A percentile compares a stretch with the other conserved stretches of the same genome.
Conservation (phyloP, 2,113 vertebrate genomes). For the Tyto alba region DNA sequence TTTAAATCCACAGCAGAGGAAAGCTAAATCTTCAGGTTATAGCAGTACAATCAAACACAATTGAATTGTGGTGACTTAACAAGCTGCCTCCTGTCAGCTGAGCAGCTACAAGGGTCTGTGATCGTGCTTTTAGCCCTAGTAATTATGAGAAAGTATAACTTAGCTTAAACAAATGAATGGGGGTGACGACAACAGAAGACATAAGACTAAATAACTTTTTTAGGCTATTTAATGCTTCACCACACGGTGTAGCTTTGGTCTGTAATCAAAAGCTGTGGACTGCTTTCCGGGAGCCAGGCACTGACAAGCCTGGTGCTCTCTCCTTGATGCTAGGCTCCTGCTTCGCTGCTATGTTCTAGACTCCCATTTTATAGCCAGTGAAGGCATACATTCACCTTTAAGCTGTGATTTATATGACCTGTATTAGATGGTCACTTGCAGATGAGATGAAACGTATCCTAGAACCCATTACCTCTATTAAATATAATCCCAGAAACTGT, state of each 20-base stretch:
- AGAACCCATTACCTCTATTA: neutral
- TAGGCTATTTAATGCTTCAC: neutral
- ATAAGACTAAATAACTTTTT: neutral
- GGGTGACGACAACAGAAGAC: neutral
- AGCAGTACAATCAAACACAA: constrained; percentile 12
- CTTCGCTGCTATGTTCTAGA: accelerated
- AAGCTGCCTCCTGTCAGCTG: constrained; percentile 24
- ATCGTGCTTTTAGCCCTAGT: neutral
- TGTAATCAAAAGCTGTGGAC: neutral
- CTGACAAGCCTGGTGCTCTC: neutral
- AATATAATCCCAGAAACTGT: neutral
- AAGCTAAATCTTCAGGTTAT: constrained; percentile 29
- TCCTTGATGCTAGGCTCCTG: neutral
- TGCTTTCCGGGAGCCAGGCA: neutral
- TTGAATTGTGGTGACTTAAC: constrained; percentile 30
- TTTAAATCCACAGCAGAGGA: constrained; percentile 4
- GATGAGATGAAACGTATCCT: neutral
- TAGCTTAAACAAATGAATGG: neutral
- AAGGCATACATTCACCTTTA: neutral
- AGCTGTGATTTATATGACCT: neutral
- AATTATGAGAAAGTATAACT: neutral
- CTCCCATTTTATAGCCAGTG: neutral
- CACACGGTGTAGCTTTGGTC: neutral
- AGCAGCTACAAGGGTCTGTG: neutral
- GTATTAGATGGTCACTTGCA: neutral